phyloP scores from a whole-genome alignment of 2,888 invertebrate genomes.

The Pyralis farinalis region DNA sequence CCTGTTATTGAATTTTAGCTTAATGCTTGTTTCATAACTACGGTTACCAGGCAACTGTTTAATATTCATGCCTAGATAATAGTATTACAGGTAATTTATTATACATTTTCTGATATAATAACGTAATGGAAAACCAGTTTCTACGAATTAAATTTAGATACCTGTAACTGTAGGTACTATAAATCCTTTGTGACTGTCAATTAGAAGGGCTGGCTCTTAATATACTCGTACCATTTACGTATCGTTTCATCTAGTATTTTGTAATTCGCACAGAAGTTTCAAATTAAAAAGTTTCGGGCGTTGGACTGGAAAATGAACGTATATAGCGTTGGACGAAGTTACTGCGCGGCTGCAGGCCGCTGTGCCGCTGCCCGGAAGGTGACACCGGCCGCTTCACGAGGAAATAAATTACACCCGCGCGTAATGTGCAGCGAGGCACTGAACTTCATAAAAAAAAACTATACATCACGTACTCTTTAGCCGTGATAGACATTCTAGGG shows the following conservation, averaged over 20 bases:
- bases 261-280: constrained; percentile 22
- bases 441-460: constrained; percentile 21
- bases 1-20: no score
- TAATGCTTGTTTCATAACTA: no score
- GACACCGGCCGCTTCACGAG: constrained; percentile 15
- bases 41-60: no score
- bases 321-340: constrained; percentile 38
- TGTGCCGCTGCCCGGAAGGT: constrained; percentile 22
- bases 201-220: no score
- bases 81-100: no score
- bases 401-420: constrained; percentile 20
- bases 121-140: no score
- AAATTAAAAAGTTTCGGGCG: constrained; percentile 38
- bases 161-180: no score
- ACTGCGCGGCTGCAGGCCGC: constrained; percentile 15
- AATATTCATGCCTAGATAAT: no score
- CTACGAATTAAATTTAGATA: no score
- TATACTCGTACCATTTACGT: no score
- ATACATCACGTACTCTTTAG: neutral
- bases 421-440: constrained; percentile 17
- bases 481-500: constrained; percentile 6
- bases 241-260: constrained; percentile 3
- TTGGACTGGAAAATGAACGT: constrained; percentile 31
- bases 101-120: no score
- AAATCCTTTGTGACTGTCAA: no score